Base-by-base conservation (phyloP, 1,140 invertebrate genomes). In the Drosophila albomicans region DNA sequence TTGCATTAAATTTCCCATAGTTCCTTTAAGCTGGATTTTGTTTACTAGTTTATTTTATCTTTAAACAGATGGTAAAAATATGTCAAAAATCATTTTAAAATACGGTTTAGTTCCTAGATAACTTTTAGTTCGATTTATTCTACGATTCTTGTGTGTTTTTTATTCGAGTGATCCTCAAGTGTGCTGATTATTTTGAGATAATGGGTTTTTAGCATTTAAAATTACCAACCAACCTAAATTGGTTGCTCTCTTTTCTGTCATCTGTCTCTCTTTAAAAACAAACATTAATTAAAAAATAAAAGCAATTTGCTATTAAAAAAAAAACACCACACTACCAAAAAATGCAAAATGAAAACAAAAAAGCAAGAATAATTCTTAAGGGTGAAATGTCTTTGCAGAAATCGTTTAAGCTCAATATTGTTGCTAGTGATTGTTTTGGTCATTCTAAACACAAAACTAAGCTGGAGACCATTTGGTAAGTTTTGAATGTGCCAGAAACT, bases 331-430 rank as follows among this genome's bases (percentile, higher is more conserved):
- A 75, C 75, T 79, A 82, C 79, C 70, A 25, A 81, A 75, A 71
- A 74, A 67, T 38, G 35, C 59, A 79, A 75, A 28, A 49, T 57
- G 71, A 61, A 80, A 84, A 75, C 63, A 91, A 81, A 91, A 25
- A 91, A 85, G 77, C 84, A 77, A 90, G 86, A 91, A 91, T 91
- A 91, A 91, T 91, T 81, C 84, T 91, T 76, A 91, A 91, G 90
- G 90, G 90, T 91, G 90, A 91, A 91, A 91, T 91, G 90, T 91
- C 90, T 91, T 91, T 91, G 90, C 90, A 91, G 90, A 91, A 91
- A 91, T 79, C 90, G 86, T 88, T 82, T 88, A 91, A 91, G 81
- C 90, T 90, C 90, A 91, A 82, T 91, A 91, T 91, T 91, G 91
- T 89, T 91, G 90, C 90, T 91, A 91, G 90, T 88, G 90, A 91